Evolutionary conservation across 1,140 invertebrate genomes (phyloP).

Genomic region (Brachystomella parvula): DNA sequence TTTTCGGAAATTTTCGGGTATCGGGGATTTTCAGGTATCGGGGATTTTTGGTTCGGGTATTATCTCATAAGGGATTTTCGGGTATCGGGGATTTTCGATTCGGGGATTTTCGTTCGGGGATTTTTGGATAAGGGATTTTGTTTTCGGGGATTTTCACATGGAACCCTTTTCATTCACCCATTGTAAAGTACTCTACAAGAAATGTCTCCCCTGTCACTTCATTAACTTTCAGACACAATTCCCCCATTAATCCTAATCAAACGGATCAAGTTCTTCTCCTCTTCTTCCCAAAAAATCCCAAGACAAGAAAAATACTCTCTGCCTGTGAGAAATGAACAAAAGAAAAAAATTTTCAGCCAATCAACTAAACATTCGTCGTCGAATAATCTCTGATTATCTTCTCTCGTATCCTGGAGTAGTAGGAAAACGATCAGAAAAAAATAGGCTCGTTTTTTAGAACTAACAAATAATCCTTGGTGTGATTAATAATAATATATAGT

Average conservation of each 20-base stretch:
- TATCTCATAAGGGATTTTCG: no score
- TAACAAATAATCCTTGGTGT: background rate
- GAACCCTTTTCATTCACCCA: background rate
- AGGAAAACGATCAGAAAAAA: no score
- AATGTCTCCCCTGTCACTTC: background rate
- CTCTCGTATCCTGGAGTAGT: no score
- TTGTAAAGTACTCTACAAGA: background rate
- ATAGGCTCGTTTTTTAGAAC: no score
- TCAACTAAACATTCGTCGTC: background rate
- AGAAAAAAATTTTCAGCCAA: background rate
- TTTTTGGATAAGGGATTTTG: background rate
- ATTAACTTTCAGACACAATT: background rate
- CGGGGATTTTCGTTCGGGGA: no score
- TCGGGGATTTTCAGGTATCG: no score
- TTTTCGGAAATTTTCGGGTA: no score
- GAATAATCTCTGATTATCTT: background rate
- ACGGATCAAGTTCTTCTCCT: background rate
- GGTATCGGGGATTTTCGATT: no score
- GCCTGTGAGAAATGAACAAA: no score
- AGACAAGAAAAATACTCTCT: background rate
- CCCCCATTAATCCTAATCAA: conserved; percentile 8
- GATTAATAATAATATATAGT: background rate
- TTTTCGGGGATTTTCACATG: background rate
- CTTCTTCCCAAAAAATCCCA: background rate
- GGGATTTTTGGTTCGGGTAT: no score